A percentile compares a stretch with the other conserved stretches of the same genome.
Evolutionary conservation across 2,113 vertebrate genomes (phyloP).

Genomic region (Planiliza haematocheilus): DNA sequence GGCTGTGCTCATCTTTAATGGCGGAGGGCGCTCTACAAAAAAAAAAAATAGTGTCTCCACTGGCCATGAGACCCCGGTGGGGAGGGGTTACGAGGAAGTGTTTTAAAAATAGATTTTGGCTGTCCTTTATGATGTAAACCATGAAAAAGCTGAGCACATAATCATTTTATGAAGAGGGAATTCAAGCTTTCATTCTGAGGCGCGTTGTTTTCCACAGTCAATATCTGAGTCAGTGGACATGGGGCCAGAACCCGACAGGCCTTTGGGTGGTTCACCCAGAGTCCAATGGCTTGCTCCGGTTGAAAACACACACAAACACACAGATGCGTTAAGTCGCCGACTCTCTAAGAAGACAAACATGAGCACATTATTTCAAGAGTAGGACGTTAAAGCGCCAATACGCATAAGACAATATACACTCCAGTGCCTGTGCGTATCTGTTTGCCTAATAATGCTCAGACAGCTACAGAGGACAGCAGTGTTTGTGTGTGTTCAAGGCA

Average conservation of each 20-base stretch:
- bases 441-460: constrained; percentile 36
- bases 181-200: constrained; percentile 12
- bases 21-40: constrained; percentile 21
- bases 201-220: constrained; percentile 42
- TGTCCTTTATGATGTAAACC: constrained; percentile 21
- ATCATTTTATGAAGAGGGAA: constrained; percentile 20
- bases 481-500: constrained; percentile 4
- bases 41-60: constrained; percentile 28
- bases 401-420: constrained; percentile 19
- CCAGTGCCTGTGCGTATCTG: constrained; percentile 2
- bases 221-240: constrained; percentile 17
- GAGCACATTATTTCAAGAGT: constrained; percentile 35
- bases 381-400: constrained; percentile 15
- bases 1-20: constrained; percentile 32
- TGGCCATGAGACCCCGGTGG: not conserved
- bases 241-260: not conserved
- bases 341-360: constrained; percentile 31
- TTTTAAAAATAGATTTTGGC: constrained; percentile 40
- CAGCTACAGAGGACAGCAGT: constrained; percentile 26
- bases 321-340: not conserved
- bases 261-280: constrained; percentile 46
- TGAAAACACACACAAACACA: constrained; percentile 14
- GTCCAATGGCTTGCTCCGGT: constrained; percentile 15
- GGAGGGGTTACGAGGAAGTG: not conserved
- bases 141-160: constrained; percentile 20